Evolutionary conservation across 2,797 vertebrate genomes (phyloP).

Genomic region (Xyrichtys novacula): DNA sequence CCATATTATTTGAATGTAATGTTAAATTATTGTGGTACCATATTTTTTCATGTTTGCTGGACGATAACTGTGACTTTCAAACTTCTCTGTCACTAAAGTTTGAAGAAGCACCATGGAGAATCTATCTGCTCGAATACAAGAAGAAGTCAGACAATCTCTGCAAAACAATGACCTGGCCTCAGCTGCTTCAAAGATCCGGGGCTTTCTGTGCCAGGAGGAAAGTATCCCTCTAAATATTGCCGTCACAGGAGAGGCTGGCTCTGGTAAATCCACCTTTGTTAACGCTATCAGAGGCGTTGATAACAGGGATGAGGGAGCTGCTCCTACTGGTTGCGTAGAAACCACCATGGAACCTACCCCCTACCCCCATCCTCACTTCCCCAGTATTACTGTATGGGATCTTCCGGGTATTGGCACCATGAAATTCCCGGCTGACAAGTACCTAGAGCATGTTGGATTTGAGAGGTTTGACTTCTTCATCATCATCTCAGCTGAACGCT

Average conservation of each 20-base stretch:
- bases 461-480: conserved; percentile 85
- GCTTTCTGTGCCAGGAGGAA: background rate
- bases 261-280: conserved; percentile 72
- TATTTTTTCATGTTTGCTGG: no score
- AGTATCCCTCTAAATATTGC: conserved; percentile 44
- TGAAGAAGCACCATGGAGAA: no score
- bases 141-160: no score
- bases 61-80: no score
- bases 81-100: no score
- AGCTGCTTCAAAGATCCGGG: background rate
- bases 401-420: conserved; percentile 82
- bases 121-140: no score
- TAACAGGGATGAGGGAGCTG: conserved; percentile 36
- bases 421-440: conserved; percentile 75
- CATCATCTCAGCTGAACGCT: conserved; percentile 71
- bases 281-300: conserved; percentile 59
- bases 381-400: conserved; percentile 83
- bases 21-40: no score
- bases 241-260: conserved; percentile 67
- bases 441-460: conserved; percentile 78
- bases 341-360: conserved; percentile 32
- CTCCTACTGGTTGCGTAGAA: conserved; percentile 53
- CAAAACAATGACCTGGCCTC: no score
- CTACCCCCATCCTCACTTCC: conserved; percentile 77
- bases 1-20: no score